Percentiles rank a stretch among this genome's conserved stretches.
Evolutionary conservation across 2,888 invertebrate genomes (phyloP).

Genomic region (Melipona beecheii): DNA sequence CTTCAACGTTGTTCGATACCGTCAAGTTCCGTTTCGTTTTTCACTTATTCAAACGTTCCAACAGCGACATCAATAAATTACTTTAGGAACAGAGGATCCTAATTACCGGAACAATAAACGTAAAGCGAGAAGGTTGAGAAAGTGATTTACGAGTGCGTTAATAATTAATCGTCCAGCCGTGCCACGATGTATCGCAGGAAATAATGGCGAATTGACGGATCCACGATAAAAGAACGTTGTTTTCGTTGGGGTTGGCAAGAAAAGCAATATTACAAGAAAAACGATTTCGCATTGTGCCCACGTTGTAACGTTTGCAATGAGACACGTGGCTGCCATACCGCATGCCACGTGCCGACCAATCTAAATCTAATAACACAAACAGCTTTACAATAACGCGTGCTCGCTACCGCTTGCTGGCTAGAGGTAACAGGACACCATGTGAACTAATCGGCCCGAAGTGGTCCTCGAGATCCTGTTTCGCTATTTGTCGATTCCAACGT

Average conservation of each 20-base stretch:
- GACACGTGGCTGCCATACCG: constrained; percentile 69
- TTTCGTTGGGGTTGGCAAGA: constrained; percentile 41
- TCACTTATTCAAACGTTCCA: not conserved
- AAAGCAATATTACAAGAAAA: constrained; percentile 62
- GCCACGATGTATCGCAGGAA: not conserved
- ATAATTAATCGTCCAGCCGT: constrained; percentile 27
- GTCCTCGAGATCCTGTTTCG: constrained; percentile 78
- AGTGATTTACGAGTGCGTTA: constrained; percentile 3
- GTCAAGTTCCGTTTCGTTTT: not conserved
- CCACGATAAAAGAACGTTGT: constrained; percentile 46
- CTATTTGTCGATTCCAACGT: constrained; percentile 71
- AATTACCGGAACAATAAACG: constrained; percentile 6
- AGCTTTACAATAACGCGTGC: constrained; percentile 78
- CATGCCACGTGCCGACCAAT: constrained; percentile 80
- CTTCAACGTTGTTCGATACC: not conserved
- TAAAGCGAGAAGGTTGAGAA: not conserved
- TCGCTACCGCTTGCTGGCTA: constrained; percentile 69
- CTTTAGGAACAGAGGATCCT: not conserved
- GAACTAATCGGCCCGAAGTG: constrained; percentile 83
- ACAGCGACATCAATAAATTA: not conserved
- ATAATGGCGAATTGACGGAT: constrained; percentile 38
- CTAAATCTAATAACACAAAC: constrained; percentile 84
- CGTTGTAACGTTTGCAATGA: constrained; percentile 74
- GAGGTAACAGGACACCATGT: constrained; percentile 82
- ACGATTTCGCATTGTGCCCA: constrained; percentile 71